Conservation (phyloP, 2,797 vertebrate species). For the Rhabdomys pumilio region DNA sequence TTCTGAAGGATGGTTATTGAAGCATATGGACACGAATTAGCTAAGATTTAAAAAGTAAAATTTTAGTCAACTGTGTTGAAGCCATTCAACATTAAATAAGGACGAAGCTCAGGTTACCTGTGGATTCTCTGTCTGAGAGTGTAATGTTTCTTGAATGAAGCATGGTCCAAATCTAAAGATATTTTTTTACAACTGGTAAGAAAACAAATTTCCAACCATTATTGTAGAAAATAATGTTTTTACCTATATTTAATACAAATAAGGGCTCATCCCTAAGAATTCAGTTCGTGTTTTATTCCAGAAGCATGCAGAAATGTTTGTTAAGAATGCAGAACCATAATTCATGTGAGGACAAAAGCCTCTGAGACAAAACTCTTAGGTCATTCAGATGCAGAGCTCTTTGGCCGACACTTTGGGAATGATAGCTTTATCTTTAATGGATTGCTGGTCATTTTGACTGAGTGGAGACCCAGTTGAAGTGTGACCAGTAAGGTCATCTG, state of each 20-base stretch:
- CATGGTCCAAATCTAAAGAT: slow-evolving; percentile 29
- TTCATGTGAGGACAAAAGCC: slow-evolving; percentile 14
- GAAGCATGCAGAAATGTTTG: slow-evolving; percentile 50
- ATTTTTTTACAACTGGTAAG: slow-evolving; percentile 28
- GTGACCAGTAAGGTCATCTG: slow-evolving; percentile 78
- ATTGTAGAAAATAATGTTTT: slow-evolving; percentile 51
- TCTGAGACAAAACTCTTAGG: slow-evolving; percentile 27
- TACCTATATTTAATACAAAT: slow-evolving; percentile 10
- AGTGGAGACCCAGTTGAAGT: slow-evolving; percentile 54
- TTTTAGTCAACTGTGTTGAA: background rate
- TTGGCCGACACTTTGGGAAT: slow-evolving; percentile 55
- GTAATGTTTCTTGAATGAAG: slow-evolving; percentile 51
- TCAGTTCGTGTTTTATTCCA: slow-evolving; percentile 11
- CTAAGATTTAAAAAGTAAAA: slow-evolving; percentile 10
- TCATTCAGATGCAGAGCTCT: slow-evolving; percentile 31
- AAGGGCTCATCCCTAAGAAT: slow-evolving; percentile 28
- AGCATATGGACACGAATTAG: background rate
- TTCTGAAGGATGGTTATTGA: background rate
- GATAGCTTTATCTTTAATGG: slow-evolving; percentile 65
- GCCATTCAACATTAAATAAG: background rate
- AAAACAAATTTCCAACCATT: slow-evolving; percentile 28
- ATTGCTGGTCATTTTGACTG: slow-evolving; percentile 70
- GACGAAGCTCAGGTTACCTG: background rate
- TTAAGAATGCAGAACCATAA: slow-evolving; percentile 43
- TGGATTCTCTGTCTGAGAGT: slow-evolving; percentile 9